These are phyloP conservation scores for Danio aesculapii DNA, from an alignment of 2,797 vertebrate species.

Conservation along the genomic window DNA sequence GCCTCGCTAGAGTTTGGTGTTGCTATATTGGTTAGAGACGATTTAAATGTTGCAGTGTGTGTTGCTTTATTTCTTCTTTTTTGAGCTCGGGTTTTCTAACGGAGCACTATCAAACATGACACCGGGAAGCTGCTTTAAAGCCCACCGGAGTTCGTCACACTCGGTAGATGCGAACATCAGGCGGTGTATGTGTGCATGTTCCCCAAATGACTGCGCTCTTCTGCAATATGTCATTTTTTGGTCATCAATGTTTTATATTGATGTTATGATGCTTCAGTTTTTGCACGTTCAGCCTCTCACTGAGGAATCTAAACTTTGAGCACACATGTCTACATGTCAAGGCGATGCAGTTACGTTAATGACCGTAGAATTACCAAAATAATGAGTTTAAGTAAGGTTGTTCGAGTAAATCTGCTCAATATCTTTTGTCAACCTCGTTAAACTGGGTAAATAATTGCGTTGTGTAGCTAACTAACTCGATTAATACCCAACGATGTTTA, in stretches of 20 bases:
- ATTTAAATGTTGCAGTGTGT: neutral
- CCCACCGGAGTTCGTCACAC: constrained; percentile 29
- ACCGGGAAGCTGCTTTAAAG: constrained; percentile 3
- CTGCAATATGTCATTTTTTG: too few relatives aligned
- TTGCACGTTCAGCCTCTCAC: neutral
- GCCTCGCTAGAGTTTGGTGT: constrained; percentile 8
- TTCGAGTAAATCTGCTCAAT: too few relatives aligned
- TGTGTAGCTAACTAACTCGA: too few relatives aligned
- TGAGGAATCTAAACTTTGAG: constrained; percentile 24
- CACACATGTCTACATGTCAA: neutral
- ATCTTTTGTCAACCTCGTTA: too few relatives aligned
- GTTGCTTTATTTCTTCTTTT: neutral
- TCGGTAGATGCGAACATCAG: constrained; percentile 9
- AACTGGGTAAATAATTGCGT: too few relatives aligned
- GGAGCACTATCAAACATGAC: constrained; percentile 19
- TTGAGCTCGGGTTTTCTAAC: neutral
- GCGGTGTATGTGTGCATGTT: neutral
- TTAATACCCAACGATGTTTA: too few relatives aligned
- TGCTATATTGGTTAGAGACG: neutral
- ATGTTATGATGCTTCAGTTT: neutral
- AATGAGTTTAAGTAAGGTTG: neutral
- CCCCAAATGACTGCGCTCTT: neutral
- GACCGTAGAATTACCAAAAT: neutral
- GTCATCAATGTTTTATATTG: neutral
- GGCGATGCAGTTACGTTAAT: neutral